These are phyloP conservation scores for Tineola bisselliella DNA, from an alignment of 2,888 invertebrate species.

Conservation along the genomic window DNA sequence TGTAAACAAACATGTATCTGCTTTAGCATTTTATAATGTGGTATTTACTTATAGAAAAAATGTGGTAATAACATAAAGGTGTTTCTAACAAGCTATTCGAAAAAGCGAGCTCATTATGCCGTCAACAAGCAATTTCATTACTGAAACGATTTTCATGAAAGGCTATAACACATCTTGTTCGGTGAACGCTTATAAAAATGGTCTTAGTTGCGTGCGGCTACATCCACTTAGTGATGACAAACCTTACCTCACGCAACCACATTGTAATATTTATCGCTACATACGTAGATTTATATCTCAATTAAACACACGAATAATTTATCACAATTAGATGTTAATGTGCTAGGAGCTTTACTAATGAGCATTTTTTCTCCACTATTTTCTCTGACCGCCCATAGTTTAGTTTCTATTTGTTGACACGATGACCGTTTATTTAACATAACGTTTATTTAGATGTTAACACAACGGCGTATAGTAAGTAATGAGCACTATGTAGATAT, in stretches of 20 bases:
- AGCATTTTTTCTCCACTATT: slow-evolving; percentile 2
- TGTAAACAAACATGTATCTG: too few relatives aligned
- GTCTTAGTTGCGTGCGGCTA: slow-evolving; percentile 4
- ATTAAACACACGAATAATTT: slow-evolving; percentile 16
- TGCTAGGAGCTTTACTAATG: neutral
- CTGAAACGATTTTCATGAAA: neutral
- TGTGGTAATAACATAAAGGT: too few relatives aligned
- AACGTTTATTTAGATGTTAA: neutral
- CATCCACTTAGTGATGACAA: slow-evolving; percentile 15
- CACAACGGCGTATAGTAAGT: too few relatives aligned
- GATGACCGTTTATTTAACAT: neutral
- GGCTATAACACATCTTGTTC: slow-evolving; percentile 7
- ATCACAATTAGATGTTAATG: slow-evolving; percentile 15
- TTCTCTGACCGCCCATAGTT: neutral
- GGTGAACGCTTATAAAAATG: slow-evolving; percentile 3
- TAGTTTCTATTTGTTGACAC: neutral
- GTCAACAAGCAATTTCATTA: slow-evolving; percentile 5
- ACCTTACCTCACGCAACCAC: slow-evolving; percentile 14
- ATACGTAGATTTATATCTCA: slow-evolving; percentile 17
- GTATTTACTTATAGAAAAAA: too few relatives aligned
- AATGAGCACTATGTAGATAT: too few relatives aligned
- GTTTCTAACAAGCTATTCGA: neutral
- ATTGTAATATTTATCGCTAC: slow-evolving; percentile 15
- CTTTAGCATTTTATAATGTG: too few relatives aligned
- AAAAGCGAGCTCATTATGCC: neutral